Base-by-base conservation (phyloP, 2,888 invertebrate genomes). In the Horisme vitalbata region DNA sequence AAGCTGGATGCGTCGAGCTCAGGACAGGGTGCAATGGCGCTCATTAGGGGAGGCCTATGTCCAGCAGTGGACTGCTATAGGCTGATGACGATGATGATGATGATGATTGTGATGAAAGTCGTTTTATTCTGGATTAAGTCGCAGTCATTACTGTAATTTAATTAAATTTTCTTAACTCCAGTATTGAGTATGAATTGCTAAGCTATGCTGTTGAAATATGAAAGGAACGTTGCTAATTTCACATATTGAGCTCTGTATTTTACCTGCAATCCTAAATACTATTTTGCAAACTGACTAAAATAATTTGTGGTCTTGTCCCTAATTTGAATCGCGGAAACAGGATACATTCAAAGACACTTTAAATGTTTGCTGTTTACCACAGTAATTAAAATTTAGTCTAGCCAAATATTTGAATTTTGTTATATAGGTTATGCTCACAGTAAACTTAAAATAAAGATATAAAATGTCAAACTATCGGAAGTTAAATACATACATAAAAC, bases 231-330 rank as follows among this genome's bases (percentile, higher is more conserved):
- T 9, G n/a, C 2, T n/a, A 4, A 1, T 24, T 7, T 10, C 2
- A 26, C 12, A 21, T 12, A 2, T 41, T 3, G 8, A 13, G 13
- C 34, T 26, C n/a, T 26, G 15, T 26, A 15, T 14, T 45, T 24
- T 39, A 20, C 34, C 34, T 36, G 37, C 33, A 34, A 45, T 41
- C 36, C 36, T 21, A 52, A 32, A 45, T 50, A 50, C 34, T 48
- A 55, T 52, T 51, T 54, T 48, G 41, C 34, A 31, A 45, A 31
- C 34, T 44, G 30, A 45, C 38, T 52, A 45, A 55, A 52, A 45
- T 44, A 44, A 50, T 59, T 59, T 56, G 58, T 10, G 56, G 58
- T 56, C 20, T 7, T 8, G 11, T 44, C 41, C 47, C 38, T 46
- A 52, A 59, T 59, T 52, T 41, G 23, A 36, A 39, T 35, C 44